phyloP scores from a whole-genome alignment of 2,113 vertebrate genomes.

The Oryzias curvinotus region DNA sequence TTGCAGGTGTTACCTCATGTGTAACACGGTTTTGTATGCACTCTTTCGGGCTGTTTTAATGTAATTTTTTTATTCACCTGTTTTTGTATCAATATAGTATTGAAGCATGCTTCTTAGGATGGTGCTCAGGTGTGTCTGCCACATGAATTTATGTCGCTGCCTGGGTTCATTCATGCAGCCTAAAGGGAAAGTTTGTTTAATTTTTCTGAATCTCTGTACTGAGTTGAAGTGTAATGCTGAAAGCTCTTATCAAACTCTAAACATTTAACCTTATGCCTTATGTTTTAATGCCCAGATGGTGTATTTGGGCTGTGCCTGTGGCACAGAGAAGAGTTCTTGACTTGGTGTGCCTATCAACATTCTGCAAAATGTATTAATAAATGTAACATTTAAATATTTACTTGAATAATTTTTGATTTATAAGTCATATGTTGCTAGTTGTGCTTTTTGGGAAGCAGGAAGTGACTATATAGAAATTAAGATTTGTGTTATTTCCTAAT shows the following conservation, averaged over 20 bases:
- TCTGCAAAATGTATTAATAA: constrained; percentile 61
- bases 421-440: not conserved
- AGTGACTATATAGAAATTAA: not conserved
- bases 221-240: constrained; percentile 11
- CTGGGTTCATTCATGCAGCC: constrained; percentile 20
- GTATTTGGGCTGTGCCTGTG: constrained; percentile 70
- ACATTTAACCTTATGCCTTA: constrained; percentile 59
- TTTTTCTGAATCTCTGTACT: constrained; percentile 4
- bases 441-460: not conserved
- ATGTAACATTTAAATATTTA: constrained; percentile 32
- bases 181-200: constrained; percentile 19
- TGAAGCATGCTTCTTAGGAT: constrained; percentile 63
- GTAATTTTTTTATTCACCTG: constrained; percentile 37
- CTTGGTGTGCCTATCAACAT: constrained; percentile 56
- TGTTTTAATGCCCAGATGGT: constrained; percentile 50
- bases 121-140: constrained; percentile 53
- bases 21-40: constrained; percentile 44
- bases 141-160: constrained; percentile 1
- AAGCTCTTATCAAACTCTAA: constrained; percentile 15
- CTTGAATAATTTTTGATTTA: constrained; percentile 21
- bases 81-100: constrained; percentile 67
- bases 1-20: constrained; percentile 21
- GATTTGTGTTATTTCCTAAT: not conserved
- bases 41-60: constrained; percentile 19
- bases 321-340: constrained; percentile 45